Conservation (phyloP, 2,797 vertebrate genomes). For the Coilia nasus region DNA sequence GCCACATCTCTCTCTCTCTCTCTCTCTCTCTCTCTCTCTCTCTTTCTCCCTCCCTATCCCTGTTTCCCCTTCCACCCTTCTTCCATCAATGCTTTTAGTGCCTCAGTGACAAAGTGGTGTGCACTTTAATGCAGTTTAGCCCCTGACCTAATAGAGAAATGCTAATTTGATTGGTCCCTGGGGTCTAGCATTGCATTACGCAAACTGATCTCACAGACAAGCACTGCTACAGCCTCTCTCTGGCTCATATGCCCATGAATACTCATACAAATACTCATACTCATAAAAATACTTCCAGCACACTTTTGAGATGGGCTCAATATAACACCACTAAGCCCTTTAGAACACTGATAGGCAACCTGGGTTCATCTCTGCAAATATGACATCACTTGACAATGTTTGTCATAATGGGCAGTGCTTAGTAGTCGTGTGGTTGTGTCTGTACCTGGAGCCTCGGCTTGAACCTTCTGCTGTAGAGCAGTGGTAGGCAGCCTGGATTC, state of each 20-base stretch:
- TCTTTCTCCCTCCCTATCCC: slow-evolving; percentile 63
- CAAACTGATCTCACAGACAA: neutral
- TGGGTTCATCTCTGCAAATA: too few relatives aligned
- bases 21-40: slow-evolving; percentile 69
- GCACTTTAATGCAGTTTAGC: slow-evolving; percentile 66
- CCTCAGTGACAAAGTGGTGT: slow-evolving; percentile 67
- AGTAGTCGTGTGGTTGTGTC: too few relatives aligned
- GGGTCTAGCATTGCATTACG: neutral
- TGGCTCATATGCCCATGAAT: neutral
- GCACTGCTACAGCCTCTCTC: neutral
- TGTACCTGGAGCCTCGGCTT: too few relatives aligned
- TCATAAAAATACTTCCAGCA: too few relatives aligned
- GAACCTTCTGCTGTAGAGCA: too few relatives aligned
- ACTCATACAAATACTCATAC: too few relatives aligned
- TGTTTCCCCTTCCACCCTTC: slow-evolving; percentile 38
- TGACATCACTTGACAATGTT: too few relatives aligned
- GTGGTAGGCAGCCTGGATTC: too few relatives aligned
- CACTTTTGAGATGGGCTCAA: too few relatives aligned
- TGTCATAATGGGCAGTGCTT: too few relatives aligned
- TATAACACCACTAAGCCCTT: too few relatives aligned
- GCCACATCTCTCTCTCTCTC: slow-evolving; percentile 46
- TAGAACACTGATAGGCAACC: too few relatives aligned
- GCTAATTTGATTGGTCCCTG: neutral
- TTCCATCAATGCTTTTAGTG: slow-evolving; percentile 63
- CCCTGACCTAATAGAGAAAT: slow-evolving; percentile 35